Evolutionary conservation across 2,888 invertebrate genomes (phyloP).

Genomic region (Thumatha senex): DNA sequence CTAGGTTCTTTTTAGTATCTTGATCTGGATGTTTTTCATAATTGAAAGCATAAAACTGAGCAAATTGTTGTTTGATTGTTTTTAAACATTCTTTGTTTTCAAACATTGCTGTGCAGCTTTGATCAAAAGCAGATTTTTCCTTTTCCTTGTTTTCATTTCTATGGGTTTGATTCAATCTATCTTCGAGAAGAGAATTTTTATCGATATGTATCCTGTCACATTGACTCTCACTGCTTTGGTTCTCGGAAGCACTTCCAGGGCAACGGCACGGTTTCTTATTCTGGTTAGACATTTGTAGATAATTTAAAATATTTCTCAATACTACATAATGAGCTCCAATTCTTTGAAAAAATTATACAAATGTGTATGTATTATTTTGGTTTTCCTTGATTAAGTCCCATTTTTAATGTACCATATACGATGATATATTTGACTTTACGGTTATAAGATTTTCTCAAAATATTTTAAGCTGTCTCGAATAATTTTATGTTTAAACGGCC

Average conservation of each 20-base stretch:
- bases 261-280: neutral
- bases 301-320: neutral
- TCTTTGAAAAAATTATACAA: too few species aligned
- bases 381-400: too few species aligned
- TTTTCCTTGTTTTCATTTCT: neutral
- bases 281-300: constrained; percentile 1
- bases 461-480: too few species aligned
- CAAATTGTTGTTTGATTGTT: neutral
- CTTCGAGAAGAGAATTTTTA: too few species aligned
- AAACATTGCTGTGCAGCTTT: neutral
- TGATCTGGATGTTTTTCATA: neutral
- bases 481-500: too few species aligned
- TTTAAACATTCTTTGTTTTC: neutral
- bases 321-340: too few species aligned
- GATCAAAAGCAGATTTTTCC: neutral
- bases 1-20: neutral
- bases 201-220: too few species aligned
- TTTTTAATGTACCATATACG: too few species aligned
- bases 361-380: too few species aligned
- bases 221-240: neutral
- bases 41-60: neutral
- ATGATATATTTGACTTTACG: too few species aligned
- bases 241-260: neutral
- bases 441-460: too few species aligned
- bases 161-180: neutral